Evolutionary conservation across 1,140 invertebrate genomes (phyloP), one percentile per base, ranked within the genome.

Genomic region (Scaptomyza graminum): DNA sequence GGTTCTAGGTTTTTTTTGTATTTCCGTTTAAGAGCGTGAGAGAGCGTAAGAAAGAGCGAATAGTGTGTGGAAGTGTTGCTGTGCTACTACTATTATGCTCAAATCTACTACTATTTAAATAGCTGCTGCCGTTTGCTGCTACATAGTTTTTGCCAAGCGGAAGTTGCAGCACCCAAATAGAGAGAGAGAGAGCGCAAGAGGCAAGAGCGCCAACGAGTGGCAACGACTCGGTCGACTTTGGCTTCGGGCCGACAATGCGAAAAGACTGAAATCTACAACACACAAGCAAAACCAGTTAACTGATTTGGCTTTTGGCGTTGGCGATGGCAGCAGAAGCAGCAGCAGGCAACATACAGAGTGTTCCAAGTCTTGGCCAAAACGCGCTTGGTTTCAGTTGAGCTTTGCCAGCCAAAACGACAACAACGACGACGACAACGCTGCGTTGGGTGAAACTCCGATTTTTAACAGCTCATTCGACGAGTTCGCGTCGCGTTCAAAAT

Each of bases 341-440:
- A 25, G 25, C 2, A 25, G 25, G n/a, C n/a, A n/a, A n/a, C 25
- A 25, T 25, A 25, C 25, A 31, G 28, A 31, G 28, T 31, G 54
- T 15, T 34, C 50, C 11, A 66, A 65, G 56, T 71, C 41, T 64
- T 66, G 54, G 46, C 37, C 59, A 69, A 41, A 41, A n/a, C 37
- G 37, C 12, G 50, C 43, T 61, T 55, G 65, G 43, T 73, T 77
- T 84, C 67, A 85, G 82, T 85, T 85, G 67, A 87, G 82, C 82
- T 85, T 82, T 87, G 82, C 61, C 82, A 81, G 77, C 70, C 81
- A 31, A 81, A 83, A 76, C 73, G 77, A 77, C 51, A 54, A 75
- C 61, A 72, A 75, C 73, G 68, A 75, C 54, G 28, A 54, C 67
- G 79, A 65, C 67, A 74, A 65, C 78, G 81, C 76, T 84, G 80